phyloP scores from a whole-genome alignment of 2,797 vertebrate genomes.

The Paramormyrops hopkinsi region DNA sequence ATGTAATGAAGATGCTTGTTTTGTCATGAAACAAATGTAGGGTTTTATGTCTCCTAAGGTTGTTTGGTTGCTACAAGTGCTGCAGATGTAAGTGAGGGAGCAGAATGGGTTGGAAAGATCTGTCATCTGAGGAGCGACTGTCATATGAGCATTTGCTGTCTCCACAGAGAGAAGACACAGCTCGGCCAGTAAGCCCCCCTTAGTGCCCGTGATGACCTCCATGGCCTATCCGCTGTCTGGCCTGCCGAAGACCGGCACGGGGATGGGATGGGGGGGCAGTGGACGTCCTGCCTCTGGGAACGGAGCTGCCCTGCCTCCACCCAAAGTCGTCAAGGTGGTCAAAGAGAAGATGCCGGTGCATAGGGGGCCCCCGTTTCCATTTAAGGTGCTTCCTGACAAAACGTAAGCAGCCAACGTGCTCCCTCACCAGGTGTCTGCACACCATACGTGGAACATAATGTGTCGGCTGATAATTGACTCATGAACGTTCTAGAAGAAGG shows the following conservation, averaged over 20 bases:
- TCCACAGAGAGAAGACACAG: slow-evolving; percentile 93
- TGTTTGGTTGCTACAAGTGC: neutral
- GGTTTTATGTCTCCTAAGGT: neutral
- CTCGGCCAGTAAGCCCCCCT: slow-evolving; percentile 76
- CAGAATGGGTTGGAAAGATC: neutral
- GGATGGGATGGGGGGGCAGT: slow-evolving; percentile 54
- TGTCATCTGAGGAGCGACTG: neutral
- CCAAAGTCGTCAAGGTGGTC: slow-evolving; percentile 87
- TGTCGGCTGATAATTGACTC: neutral
- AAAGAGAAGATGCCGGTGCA: slow-evolving; percentile 89
- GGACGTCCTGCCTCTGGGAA: slow-evolving; percentile 68
- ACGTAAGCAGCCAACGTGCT: slow-evolving; percentile 63
- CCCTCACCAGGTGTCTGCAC: neutral
- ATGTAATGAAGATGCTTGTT: neutral
- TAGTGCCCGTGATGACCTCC: slow-evolving; percentile 50
- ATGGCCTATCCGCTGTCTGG: slow-evolving; percentile 71
- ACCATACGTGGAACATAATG: neutral
- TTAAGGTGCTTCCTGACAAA: slow-evolving; percentile 78
- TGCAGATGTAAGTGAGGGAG: neutral
- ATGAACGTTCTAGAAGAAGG: neutral
- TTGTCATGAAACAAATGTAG: neutral
- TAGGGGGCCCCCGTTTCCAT: slow-evolving; percentile 77
- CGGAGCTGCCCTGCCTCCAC: slow-evolving; percentile 61
- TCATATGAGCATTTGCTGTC: slow-evolving; percentile 15
- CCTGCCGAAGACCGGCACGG: slow-evolving; percentile 64